These are phyloP conservation scores for Seriola aureovittata DNA, from an alignment of 2,113 vertebrate genomes.

Conservation along the genomic window DNA sequence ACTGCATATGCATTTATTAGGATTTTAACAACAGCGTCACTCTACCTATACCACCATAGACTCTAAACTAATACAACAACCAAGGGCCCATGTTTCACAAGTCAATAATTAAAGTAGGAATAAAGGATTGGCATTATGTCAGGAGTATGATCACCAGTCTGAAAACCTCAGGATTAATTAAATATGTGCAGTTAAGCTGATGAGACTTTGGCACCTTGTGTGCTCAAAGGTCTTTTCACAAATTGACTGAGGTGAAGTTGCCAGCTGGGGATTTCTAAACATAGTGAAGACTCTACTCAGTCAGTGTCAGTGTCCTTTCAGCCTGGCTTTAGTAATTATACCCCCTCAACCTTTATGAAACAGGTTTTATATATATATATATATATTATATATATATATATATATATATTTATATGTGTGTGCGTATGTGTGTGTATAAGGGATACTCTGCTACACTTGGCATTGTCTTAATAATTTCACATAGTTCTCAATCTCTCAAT, in stretches of 20 bases:
- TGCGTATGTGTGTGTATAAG: background rate
- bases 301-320: slow-evolving; percentile 5
- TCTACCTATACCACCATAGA: slow-evolving; percentile 33
- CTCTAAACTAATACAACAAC: slow-evolving; percentile 63
- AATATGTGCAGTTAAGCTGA: slow-evolving; percentile 14
- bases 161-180: slow-evolving; percentile 8
- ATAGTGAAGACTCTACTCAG: background rate
- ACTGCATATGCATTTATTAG: slow-evolving; percentile 37
- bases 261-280: slow-evolving; percentile 1
- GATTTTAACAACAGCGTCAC: slow-evolving; percentile 37
- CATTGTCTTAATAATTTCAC: slow-evolving; percentile 18
- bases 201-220: slow-evolving; percentile 6
- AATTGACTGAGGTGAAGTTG: background rate
- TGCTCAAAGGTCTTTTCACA: slow-evolving; percentile 5
- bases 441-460: slow-evolving; percentile 57
- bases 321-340: background rate
- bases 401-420: background rate
- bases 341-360: slow-evolving; percentile 6
- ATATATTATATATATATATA: background rate
- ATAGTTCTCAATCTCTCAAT: slow-evolving; percentile 12
- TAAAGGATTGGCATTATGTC: slow-evolving; percentile 19
- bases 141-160: slow-evolving; percentile 29
- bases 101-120: slow-evolving; percentile 37
- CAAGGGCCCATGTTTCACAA: slow-evolving; percentile 37
- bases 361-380: background rate